Base-by-base conservation (phyloP, 2,113 vertebrate species). In the Chroicocephalus ridibundus region DNA sequence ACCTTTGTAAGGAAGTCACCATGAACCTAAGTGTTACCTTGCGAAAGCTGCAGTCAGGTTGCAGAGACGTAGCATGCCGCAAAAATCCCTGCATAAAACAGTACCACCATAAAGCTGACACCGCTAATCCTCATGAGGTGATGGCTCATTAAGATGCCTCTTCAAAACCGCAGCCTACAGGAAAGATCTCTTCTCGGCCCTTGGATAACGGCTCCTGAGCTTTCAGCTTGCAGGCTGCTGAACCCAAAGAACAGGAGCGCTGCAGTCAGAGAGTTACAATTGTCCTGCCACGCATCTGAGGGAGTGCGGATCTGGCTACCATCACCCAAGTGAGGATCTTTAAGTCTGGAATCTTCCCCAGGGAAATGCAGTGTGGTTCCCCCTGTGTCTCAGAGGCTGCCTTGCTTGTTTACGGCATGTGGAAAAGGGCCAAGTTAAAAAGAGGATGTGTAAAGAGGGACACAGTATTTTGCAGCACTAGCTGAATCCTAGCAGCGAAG, bases 331-430 rank as follows among this genome's bases (percentile, higher is more conserved):
- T 17, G 69, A 61, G 49, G 51, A n/a, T 16, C 32, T 62, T 52
- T 21, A 68, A 36, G 36, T 24, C 34, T 66, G 32, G 11, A 26
- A 18, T 69, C 36, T 70, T 66, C 52, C 44, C 44, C 24, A 52
- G 74, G 31, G 31, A 77, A 60, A 49, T 2, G 25, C 72, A 51
- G 57, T 1, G 19, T 19, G 46, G 64, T 55, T 29, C 8, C 40
- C 25, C 5, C 7, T 13, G 2, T 0, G 0, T 8, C 26, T 16
- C 40, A 21, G 58, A 60, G 38, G 19, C 38, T 69, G 55, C 22
- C 58, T 83, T 21, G 1, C 38, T 47, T 5, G 0, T 2, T 44
- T 24, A 20, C 2, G 40, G 85, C 69, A 52, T 0, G 1, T 64
- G 82, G 69, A 34, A 90, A 75, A 75, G 27, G 25, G 42, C 15